phyloP scores from a whole-genome alignment of 2,797 vertebrate genomes.

The Poecilia picta region DNA sequence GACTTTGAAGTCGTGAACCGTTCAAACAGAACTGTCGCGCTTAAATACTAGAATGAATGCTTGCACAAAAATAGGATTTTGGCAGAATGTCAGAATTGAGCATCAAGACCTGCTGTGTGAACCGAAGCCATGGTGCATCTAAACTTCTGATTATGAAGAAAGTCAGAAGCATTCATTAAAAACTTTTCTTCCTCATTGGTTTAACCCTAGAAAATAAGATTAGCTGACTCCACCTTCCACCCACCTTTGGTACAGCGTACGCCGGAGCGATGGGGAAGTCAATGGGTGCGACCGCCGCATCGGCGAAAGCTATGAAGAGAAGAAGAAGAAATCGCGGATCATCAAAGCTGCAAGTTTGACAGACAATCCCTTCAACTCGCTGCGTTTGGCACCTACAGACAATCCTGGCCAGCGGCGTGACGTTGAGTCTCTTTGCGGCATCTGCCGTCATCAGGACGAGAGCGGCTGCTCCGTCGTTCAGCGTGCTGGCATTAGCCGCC shows the following conservation, averaged over 20 bases:
- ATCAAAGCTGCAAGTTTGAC: neutral
- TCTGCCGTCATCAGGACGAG: slow-evolving; percentile 92
- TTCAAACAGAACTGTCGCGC: neutral
- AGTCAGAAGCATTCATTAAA: too few species aligned
- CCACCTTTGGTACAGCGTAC: slow-evolving; percentile 91
- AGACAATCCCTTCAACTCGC: neutral
- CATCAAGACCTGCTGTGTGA: too few species aligned
- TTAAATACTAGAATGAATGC: neutral
- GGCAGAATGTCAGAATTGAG: too few species aligned
- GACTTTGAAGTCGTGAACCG: neutral
- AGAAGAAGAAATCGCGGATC: neutral
- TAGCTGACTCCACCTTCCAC: slow-evolving; percentile 15
- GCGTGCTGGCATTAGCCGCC: slow-evolving; percentile 95
- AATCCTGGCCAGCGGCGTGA: slow-evolving; percentile 89
- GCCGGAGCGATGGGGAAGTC: slow-evolving; percentile 97
- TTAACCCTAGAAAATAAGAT: neutral
- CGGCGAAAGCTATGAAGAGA: slow-evolving; percentile 87
- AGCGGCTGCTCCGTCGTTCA: slow-evolving; percentile 96
- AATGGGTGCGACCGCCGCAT: slow-evolving; percentile 95
- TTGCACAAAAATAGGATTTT: too few species aligned
- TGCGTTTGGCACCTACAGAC: slow-evolving; percentile 78
- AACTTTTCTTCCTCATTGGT: neutral
- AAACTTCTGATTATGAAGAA: neutral
- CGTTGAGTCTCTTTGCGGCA: slow-evolving; percentile 88
- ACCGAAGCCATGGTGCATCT: neutral